Base-by-base conservation (phyloP, 2,113 vertebrate genomes). In the Probosciger aterrimus region DNA sequence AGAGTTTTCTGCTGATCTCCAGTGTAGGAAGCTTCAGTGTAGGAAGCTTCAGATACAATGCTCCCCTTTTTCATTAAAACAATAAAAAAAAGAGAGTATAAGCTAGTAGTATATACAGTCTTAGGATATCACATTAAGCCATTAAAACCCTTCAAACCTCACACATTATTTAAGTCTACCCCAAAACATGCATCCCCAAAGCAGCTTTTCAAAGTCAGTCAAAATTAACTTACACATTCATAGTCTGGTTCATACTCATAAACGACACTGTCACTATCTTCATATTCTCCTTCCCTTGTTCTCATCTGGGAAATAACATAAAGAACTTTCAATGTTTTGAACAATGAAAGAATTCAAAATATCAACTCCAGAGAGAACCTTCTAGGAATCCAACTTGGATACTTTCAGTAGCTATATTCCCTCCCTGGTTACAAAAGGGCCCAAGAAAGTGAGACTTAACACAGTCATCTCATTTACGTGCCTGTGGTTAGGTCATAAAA, bases 191-290 rank as follows among this genome's bases (percentile, higher is more conserved):
- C 27, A 92, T 9, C 4, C 49, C 46, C 39, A 92, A 83, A 70
- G 19, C 39, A 81, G 6, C 28, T 77, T 90, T 88, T 70, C 79
- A 75, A 82, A 90, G 20, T 31, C 68, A 70, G 53, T 84, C 30
- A 64, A 92, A 89, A 63, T 59, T 69, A 92, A 97, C 97, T 98
- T 97, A 98, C 75, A 90, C 81, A 95, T 86, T 96, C 78, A 80
- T 92, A 88, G 31, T 97, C 97, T 90, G 95, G 90, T 44, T 97
- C 95, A 93, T 93, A 98, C 23, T 96, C 95, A 93, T 97, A 98
- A 89, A 98, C 57, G n/a, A 97, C 27, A 89, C 27, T 93, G 24
- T 75, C 71, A 62, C 64, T 86, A 17, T 95, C 95, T 95, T 96
- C 96, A 89, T 97, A 97, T 87, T 95, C 86, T 94, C 68, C 65